Percentiles rank a stretch among this genome's conserved stretches.
These are phyloP conservation scores for Ruditapes philippinarum DNA, from an alignment of 1,140 invertebrate species.

Conservation along the genomic window DNA sequence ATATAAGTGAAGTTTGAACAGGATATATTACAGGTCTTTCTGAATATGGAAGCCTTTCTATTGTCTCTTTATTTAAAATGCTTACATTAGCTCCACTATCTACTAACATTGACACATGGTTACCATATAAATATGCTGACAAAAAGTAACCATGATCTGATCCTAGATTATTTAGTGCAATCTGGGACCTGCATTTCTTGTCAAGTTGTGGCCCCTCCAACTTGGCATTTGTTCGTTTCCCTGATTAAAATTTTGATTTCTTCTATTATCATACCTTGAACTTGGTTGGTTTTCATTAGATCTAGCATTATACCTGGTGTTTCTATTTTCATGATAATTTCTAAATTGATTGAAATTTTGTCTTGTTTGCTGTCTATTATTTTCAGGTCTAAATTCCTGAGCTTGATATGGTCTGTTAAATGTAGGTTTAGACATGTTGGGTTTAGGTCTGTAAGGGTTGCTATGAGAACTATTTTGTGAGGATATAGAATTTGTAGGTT, in stretches of 20 bases:
- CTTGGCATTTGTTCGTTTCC: constrained; percentile 5
- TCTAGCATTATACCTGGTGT: too few relatives aligned
- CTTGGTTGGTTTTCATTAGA: too few relatives aligned
- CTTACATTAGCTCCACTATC: constrained; percentile 57
- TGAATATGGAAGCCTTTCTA: not conserved
- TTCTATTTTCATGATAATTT: too few relatives aligned
- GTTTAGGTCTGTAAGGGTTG: too few relatives aligned
- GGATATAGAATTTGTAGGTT: too few relatives aligned
- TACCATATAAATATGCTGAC: not conserved
- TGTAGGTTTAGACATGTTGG: too few relatives aligned
- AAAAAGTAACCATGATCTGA: not conserved
- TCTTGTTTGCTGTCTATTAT: too few relatives aligned
- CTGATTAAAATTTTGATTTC: not conserved
- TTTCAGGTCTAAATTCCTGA: too few relatives aligned
- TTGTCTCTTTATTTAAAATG: constrained; percentile 21
- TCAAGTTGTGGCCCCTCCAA: not conserved
- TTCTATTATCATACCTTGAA: too few relatives aligned
- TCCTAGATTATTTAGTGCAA: not conserved
- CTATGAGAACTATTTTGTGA: too few relatives aligned
- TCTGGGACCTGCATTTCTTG: not conserved
- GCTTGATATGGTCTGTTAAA: too few relatives aligned
- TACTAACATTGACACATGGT: constrained; percentile 12
- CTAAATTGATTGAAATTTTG: too few relatives aligned
- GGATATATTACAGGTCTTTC: not conserved
- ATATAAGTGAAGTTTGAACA: constrained; percentile 48